Base-by-base conservation (phyloP, 2,888 invertebrate genomes). In the Limenitis camilla region DNA sequence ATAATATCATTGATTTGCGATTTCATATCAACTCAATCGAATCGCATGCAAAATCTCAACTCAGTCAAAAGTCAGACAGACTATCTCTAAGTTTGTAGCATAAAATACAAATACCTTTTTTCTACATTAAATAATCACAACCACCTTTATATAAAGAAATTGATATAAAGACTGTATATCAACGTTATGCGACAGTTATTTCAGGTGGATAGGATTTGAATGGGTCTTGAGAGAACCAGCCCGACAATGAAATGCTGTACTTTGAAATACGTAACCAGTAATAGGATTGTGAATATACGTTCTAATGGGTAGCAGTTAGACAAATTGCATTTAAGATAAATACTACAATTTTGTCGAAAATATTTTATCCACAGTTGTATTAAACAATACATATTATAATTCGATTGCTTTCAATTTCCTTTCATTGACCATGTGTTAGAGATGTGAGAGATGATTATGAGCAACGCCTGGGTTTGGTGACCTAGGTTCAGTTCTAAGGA, bases 151-250 rank as follows among this genome's bases (percentile, higher is more conserved):
- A 56, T 51, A 60, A 58, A 61, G n/a, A n/a, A n/a, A n/a, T n/a
- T n/a, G n/a, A n/a, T n/a, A n/a, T n/a, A 61, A 61, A 65, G 66
- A 64, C 68, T 65, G 67, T 80, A 78, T 78, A 79, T 82, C 77
- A 81, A 68, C 71, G 71, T 74, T 76, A 74, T 75, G 74, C 71
- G 81, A 80, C 82, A 78, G 81, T 80, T 82, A 80, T 81, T 79
- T 76, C 76, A 78, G 75, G 64, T 72, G 60, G 58, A 69, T 64
- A 71, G 71, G 69, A 70, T 73, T 44, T 62, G 67, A 73, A 79
- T 76, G 68, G 75, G 74, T 63, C 77, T 76, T 76, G 53, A 69
- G 72, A 71, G 79, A 71, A 76, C 76, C 70, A 67, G 63, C 69
- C 73, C 69, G 71, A 67, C 65, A 71, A 69, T 50, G 72, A 78